Base-by-base conservation (phyloP, 2,797 vertebrate genomes). In the Sternarchorhynchus goeldii region DNA sequence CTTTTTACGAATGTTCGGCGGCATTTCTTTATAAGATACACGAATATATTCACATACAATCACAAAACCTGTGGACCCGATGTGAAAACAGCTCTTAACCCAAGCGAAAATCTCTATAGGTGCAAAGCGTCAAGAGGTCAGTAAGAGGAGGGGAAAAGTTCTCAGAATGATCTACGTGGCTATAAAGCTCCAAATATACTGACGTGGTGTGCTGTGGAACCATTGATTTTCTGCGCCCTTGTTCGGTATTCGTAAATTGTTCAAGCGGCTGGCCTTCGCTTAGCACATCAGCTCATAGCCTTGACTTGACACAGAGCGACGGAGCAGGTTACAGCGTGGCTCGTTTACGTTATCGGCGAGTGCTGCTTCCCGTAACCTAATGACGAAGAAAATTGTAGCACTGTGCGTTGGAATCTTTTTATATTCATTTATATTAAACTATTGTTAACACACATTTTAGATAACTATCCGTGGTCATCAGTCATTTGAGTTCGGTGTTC, bases 221-320 rank as follows among this genome's bases (percentile, higher is more conserved):
- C 83, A 88, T 86, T 91, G 90, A 91, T 90, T 90, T 83, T 86
- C 81, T 70, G 80, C 83, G 68, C 81, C 83, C 87, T 91, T 81
- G 77, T 88, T 88, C 67, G 84, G 83, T 85, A 87, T 88, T 88
- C 86, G 86, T 87, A 91, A 90, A 89, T 91, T 86, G 87, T 88
- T 86, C 87, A 84, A 88, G 87, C 76, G 25, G 66, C 21, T 86
- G 85, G 81, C 77, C 77, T 77, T 83, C 85, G 79, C 87, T 87
- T 87, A 76, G 84, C 57, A 0, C 5, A 74, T 86, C 85, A 79
- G 83, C 86, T 82, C 83, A 84, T 79, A 85, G 75, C 82, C 76
- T 79, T 77, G 81, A 82, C 76, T 73, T 76, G 74, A 69, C 62
- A 60, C 45, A 63, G 74, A 79, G 79, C 39, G n/a, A 56, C 63